Evolutionary conservation across 2,797 vertebrate genomes (phyloP).

Genomic region (Oreochromis mossambicus): DNA sequence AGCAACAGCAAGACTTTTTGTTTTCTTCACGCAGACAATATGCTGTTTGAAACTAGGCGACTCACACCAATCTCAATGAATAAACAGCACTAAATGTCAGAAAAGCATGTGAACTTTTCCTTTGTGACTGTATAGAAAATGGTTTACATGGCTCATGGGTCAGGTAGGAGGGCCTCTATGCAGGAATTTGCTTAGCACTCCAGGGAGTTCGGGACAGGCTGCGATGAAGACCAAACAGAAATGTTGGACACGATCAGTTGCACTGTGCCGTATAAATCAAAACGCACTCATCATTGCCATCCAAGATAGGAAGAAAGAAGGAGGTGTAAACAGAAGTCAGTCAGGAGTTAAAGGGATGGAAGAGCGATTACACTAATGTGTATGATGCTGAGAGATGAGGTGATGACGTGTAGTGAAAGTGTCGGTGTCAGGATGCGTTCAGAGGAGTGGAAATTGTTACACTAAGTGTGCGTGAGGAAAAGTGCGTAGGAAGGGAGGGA

Average conservation of each 20-base stretch:
- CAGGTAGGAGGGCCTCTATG: neutral
- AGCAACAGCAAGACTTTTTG: neutral
- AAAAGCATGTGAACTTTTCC: neutral
- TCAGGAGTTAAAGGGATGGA: constrained; percentile 25
- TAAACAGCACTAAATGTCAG: neutral
- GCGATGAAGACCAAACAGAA: neutral
- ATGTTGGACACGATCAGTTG: neutral
- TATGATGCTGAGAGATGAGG: constrained; percentile 38
- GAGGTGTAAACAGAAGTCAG: constrained; percentile 32
- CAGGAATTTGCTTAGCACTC: neutral
- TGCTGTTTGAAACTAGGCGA: neutral
- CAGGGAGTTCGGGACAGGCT: neutral
- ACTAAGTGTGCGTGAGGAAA: constrained; percentile 26
- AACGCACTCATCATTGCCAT: neutral
- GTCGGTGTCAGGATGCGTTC: neutral
- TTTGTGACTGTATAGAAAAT: neutral
- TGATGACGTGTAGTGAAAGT: constrained; percentile 28
- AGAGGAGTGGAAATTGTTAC: constrained; percentile 13
- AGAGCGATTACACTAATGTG: constrained; percentile 28
- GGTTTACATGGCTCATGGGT: neutral
- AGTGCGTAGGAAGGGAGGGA: neutral
- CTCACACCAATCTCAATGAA: neutral
- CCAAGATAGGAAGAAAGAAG: neutral
- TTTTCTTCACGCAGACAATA: neutral
- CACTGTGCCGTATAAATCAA: constrained; percentile 5